Evolutionary conservation across 2,888 invertebrate genomes (phyloP).

Genomic region (Chesias legatella): DNA sequence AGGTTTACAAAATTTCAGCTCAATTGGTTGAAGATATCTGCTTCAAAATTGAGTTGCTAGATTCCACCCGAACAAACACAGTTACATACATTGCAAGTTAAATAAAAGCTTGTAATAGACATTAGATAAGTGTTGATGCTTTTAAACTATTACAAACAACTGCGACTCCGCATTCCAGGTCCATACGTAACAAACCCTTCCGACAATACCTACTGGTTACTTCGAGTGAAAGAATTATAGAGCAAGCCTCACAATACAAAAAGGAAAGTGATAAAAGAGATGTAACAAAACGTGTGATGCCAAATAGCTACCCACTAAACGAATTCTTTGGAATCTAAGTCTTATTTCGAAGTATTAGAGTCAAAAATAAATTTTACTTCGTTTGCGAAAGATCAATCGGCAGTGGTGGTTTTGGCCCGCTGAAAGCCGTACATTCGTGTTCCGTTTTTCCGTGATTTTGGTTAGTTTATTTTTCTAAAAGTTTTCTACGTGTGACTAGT

Average conservation of each 20-base stretch:
- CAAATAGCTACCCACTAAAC: constrained; percentile 5
- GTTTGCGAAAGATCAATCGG: constrained; percentile 12
- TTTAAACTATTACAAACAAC: not conserved
- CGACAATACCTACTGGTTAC: constrained; percentile 18
- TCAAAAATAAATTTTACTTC: constrained; percentile 2
- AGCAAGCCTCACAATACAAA: constrained; percentile 26
- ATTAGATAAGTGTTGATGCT: too few species aligned
- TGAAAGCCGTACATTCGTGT: constrained; percentile 21
- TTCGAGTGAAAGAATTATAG: constrained; percentile 21
- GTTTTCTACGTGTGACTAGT: not conserved
- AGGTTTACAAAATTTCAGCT: too few species aligned
- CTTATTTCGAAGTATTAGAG: not conserved
- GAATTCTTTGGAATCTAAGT: too few species aligned
- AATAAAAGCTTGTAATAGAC: too few species aligned
- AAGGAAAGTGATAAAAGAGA: constrained; percentile 29
- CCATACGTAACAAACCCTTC: constrained; percentile 19
- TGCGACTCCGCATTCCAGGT: constrained; percentile 10
- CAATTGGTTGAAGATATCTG: too few species aligned
- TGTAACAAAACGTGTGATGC: constrained; percentile 19
- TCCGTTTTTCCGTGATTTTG: constrained; percentile 16
- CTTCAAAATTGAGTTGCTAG: too few species aligned
- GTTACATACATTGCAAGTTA: too few species aligned
- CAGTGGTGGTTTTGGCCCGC: constrained; percentile 14
- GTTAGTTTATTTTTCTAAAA: constrained; percentile 21
- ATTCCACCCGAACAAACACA: too few species aligned